Conservation (phyloP, 2,113 vertebrate genomes). For the Myotis lucifugus region DNA sequence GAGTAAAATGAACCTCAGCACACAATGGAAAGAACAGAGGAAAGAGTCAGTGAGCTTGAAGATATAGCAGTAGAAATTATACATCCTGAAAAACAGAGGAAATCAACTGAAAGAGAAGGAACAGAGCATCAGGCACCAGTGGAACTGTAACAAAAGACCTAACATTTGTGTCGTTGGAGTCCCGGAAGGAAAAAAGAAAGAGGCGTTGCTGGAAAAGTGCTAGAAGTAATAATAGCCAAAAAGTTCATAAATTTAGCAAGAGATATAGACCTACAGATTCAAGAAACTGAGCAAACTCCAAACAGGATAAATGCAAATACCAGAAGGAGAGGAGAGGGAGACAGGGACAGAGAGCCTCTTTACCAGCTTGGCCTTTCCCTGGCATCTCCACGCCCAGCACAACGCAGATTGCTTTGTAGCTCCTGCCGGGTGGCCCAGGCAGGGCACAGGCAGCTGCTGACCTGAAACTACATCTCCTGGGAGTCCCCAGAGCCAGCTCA, state of each 20-base stretch:
- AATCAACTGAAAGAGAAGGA: not conserved
- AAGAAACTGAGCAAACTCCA: too few species aligned
- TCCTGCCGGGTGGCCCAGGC: not conserved
- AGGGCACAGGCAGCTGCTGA: not conserved
- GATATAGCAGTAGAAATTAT: not conserved
- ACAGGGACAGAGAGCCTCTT: not conserved
- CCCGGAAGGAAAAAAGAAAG: not conserved
- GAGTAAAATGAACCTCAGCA: not conserved
- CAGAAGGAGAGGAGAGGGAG: not conserved
- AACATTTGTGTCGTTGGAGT: not conserved
- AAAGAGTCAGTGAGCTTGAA: not conserved
- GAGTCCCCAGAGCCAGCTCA: not conserved
- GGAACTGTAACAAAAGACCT: not conserved
- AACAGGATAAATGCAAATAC: not conserved
- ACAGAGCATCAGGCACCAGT: not conserved
- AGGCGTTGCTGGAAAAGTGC: not conserved
- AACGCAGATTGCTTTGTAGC: not conserved
- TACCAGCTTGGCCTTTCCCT: not conserved
- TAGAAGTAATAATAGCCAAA: not conserved
- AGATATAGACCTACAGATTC: not conserved
- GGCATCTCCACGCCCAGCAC: not conserved
- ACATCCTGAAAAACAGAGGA: not conserved
- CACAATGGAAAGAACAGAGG: not conserved
- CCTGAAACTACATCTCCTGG: not conserved
- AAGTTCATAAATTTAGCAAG: not conserved